Base-by-base conservation (phyloP, 2,888 invertebrate genomes). In the Cyclophora albipunctata region DNA sequence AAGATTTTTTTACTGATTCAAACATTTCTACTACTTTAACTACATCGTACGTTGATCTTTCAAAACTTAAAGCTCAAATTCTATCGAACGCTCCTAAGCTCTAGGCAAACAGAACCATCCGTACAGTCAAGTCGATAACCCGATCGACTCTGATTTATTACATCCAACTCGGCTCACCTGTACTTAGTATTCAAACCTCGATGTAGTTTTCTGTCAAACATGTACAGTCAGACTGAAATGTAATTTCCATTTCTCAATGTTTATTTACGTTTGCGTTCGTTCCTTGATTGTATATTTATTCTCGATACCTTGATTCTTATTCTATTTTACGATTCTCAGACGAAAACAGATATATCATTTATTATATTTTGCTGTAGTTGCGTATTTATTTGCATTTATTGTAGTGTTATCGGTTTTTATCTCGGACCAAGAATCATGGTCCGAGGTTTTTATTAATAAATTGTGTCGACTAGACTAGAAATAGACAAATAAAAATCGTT, bases 121-220 rank as follows among this genome's bases (percentile, higher is more conserved):
- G 5, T 59, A 54, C 41, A 52, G 47, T 37, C 52, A 45, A 63
- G 75, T 78, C 77, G 68, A 76, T 78, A 77, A 75, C 74, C 77
- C 71, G 64, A 70, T 72, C 66, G 67, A 65, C 59, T 71, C 69
- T 81, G 81, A 84, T 81, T 80, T 82, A 78, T 75, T 64, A 59
- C 62, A 63, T 62, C 60, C 52, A 37, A 46, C 51, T 51, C 44
- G 59, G 57, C 60, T 51, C 73, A 75, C 77, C 77, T 83, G 74
- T 60, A 73, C 67, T 75, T 69, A 67, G 67, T 65, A 75, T 77
- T 79, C 77, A 64, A 58, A 69, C 72, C 69, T 57, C 58, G 61
- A 64, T 62, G 58, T 67, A 62, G 67, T 71, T 66, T 20, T 70
- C 70, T 66, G 73, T 77, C 73, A 71, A 67, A 75, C 73, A 64